Conservation (phyloP, 2,113 vertebrate genomes). For the Colinus virginianus region DNA sequence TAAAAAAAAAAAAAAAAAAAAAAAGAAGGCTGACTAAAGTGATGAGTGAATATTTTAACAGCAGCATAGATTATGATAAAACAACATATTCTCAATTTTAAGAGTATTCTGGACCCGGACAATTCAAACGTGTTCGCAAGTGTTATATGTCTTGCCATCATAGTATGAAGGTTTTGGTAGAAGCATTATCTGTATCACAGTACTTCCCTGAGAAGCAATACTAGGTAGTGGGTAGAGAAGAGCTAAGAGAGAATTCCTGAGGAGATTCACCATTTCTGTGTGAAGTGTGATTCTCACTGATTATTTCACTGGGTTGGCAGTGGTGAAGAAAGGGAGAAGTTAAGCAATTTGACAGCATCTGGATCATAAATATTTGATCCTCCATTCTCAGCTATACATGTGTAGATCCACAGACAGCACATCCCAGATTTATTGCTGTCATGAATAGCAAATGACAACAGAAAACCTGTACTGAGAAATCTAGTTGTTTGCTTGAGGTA, state of each 20-base stretch:
- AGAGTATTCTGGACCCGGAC: not conserved
- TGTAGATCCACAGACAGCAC: not conserved
- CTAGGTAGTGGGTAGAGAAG: not conserved
- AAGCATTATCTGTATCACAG: not conserved
- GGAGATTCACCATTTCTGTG: not conserved
- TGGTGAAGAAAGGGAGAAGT: not conserved
- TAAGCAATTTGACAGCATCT: not conserved
- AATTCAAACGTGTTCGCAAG: not conserved
- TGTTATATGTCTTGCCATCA: rapidly evolving
- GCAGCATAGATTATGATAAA: not conserved
- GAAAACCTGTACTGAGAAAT: not conserved
- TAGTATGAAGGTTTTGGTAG: not conserved
- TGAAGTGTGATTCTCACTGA: not conserved
- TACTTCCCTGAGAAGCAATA: not conserved
- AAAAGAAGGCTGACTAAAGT: not conserved
- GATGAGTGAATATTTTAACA: not conserved
- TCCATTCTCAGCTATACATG: not conserved
- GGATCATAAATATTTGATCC: not conserved
- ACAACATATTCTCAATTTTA: not conserved
- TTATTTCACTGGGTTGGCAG: not conserved
- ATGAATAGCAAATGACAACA: not conserved
- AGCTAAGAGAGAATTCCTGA: not conserved
- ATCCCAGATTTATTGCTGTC: not conserved
- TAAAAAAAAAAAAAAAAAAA: not conserved
- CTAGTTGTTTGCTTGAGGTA: not conserved